These are phyloP conservation scores for Frankliniella fusca DNA, from an alignment of 2,888 invertebrate genomes.

Conservation along the genomic window DNA sequence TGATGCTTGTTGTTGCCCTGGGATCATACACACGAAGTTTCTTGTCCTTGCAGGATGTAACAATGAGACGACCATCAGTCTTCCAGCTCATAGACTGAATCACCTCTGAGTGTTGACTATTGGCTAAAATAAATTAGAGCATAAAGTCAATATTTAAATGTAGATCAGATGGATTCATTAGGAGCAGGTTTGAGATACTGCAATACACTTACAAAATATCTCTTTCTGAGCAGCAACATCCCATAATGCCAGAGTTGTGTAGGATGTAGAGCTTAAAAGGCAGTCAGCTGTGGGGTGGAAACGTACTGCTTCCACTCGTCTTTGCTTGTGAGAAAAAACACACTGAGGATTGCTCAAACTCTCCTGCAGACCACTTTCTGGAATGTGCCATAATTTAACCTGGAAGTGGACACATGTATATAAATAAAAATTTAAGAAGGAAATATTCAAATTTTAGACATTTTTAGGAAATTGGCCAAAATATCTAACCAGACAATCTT, in stretches of 20 bases:
- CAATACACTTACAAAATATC: constrained; percentile 60
- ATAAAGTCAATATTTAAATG: constrained; percentile 30
- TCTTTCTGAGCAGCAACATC: constrained; percentile 80
- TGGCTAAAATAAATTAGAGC: constrained; percentile 49
- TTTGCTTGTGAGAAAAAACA: constrained; percentile 75
- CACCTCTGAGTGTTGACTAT: constrained; percentile 75
- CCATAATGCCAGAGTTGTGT: constrained; percentile 76
- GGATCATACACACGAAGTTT: constrained; percentile 83
- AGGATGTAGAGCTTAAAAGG: constrained; percentile 80
- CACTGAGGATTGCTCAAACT: constrained; percentile 74
- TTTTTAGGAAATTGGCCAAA: neutral
- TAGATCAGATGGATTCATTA: too few relatives aligned
- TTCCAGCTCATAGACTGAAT: constrained; percentile 90
- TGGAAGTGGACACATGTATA: constrained; percentile 44
- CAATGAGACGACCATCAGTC: constrained; percentile 73
- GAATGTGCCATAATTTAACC: constrained; percentile 89
- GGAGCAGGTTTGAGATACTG: neutral
- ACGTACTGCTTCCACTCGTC: constrained; percentile 80
- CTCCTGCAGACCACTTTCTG: constrained; percentile 71
- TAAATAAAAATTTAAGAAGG: constrained; percentile 9
- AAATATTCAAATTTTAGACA: constrained; percentile 13
- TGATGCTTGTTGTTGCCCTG: constrained; percentile 54
- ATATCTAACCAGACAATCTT: constrained; percentile 69
- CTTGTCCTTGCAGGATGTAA: constrained; percentile 89
- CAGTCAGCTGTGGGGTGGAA: constrained; percentile 91